Conservation (phyloP, 2,113 vertebrate species). For the Perognathus longimembris region DNA sequence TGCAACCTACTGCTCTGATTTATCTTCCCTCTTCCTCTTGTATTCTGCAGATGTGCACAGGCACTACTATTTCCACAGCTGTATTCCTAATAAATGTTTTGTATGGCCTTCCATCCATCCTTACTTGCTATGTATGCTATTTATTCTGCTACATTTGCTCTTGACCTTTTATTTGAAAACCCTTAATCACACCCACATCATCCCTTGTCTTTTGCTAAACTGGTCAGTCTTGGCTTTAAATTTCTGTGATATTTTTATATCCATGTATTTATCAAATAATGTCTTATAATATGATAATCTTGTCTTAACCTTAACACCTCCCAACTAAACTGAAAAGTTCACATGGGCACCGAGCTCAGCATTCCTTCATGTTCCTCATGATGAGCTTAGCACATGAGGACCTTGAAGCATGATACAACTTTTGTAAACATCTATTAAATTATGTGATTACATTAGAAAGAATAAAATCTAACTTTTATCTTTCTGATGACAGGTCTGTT, state of each 20-base stretch:
- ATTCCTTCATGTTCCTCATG: background rate
- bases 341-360: background rate
- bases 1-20: background rate
- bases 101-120: background rate
- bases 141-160: background rate
- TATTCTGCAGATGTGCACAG: background rate
- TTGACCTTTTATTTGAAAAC: background rate
- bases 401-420: background rate
- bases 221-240: background rate
- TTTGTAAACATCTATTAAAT: background rate
- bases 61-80: background rate
- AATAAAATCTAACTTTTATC: conserved; percentile 5
- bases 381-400: background rate
- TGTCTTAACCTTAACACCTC: background rate
- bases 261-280: background rate
- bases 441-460: background rate
- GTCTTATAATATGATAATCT: background rate
- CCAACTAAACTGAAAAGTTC: background rate
- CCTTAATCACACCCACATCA: background rate
- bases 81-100: background rate
- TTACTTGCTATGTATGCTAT: background rate
- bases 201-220: background rate
- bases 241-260: background rate
- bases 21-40: background rate
- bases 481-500: background rate